phyloP scores from a whole-genome alignment of 2,797 vertebrate genomes.

The Cossypha polioptera region DNA sequence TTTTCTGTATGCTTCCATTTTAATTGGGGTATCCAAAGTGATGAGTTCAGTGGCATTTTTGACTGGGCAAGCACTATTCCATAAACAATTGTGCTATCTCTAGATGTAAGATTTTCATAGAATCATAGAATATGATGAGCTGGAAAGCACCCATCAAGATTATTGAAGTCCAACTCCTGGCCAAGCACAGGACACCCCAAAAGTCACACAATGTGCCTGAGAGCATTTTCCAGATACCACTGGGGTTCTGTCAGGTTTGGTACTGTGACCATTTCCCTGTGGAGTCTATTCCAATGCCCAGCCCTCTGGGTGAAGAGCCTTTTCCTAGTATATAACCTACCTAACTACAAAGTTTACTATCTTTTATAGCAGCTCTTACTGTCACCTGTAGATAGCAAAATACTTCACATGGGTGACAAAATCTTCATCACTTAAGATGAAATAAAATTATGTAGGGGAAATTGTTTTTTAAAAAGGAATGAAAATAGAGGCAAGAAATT shows the following conservation, averaged over 20 bases:
- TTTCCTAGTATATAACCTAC: not conserved
- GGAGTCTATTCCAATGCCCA: not conserved
- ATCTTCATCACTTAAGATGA: not conserved
- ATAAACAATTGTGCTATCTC: not conserved
- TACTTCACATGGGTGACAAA: not conserved
- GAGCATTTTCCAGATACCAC: not conserved
- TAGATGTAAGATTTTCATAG: not conserved
- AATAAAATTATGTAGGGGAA: not conserved
- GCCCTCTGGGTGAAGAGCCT: not conserved
- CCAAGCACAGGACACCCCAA: not conserved
- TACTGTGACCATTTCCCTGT: not conserved
- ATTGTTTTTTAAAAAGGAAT: not conserved
- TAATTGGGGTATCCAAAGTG: not conserved
- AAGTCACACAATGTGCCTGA: not conserved
- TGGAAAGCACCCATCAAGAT: not conserved
- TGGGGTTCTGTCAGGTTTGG: not conserved
- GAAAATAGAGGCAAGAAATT: not conserved
- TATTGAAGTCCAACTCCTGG: not conserved
- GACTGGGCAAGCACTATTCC: not conserved
- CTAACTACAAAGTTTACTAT: not conserved
- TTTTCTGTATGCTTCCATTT: not conserved
- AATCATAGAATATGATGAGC: too few species aligned
- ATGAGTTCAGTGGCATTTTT: not conserved
- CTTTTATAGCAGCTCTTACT: not conserved
- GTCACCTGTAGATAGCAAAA: not conserved